Percentiles rank a stretch among this genome's conserved stretches.
phyloP scores from a whole-genome alignment of 2,888 invertebrate species.

The Unio pictorum region DNA sequence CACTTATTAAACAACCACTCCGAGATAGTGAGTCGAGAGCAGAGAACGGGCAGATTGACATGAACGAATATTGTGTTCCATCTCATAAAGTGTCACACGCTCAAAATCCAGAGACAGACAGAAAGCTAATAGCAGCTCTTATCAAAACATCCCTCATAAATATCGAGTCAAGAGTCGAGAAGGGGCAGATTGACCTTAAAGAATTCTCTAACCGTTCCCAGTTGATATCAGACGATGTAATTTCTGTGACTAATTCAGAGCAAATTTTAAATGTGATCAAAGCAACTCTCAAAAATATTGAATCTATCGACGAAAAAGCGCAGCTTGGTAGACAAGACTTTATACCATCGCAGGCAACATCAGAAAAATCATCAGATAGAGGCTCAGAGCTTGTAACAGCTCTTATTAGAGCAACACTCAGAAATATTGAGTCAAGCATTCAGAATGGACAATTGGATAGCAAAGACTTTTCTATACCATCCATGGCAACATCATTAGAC shows the following conservation, averaged over 20 bases:
- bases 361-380: neutral
- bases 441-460: conserved; percentile 26
- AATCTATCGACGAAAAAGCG: too few relatives aligned
- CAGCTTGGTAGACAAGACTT: too few relatives aligned
- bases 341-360: neutral
- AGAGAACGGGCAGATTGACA: conserved; percentile 22
- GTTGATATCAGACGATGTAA: too few relatives aligned
- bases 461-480: conserved; percentile 33
- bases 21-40: conserved; percentile 36
- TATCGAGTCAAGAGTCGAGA: conserved; percentile 36
- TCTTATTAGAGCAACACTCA: conserved; percentile 36
- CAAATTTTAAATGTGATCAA: too few relatives aligned
- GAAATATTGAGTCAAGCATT: conserved; percentile 37
- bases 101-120: conserved; percentile 10
- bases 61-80: conserved; percentile 30
- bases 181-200: conserved; percentile 23
- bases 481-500: conserved; percentile 15
- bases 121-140: conserved; percentile 24
- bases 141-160: conserved; percentile 36
- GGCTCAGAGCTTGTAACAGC: conserved; percentile 18
- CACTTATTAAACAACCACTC: conserved; percentile 33
- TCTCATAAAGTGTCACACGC: conserved; percentile 18
- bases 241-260: too few relatives aligned
- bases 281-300: too few relatives aligned
- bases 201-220: conserved; percentile 32